These are phyloP conservation scores for Pyrgilauda ruficollis DNA, from an alignment of 2,113 vertebrate species.

Conservation along the genomic window DNA sequence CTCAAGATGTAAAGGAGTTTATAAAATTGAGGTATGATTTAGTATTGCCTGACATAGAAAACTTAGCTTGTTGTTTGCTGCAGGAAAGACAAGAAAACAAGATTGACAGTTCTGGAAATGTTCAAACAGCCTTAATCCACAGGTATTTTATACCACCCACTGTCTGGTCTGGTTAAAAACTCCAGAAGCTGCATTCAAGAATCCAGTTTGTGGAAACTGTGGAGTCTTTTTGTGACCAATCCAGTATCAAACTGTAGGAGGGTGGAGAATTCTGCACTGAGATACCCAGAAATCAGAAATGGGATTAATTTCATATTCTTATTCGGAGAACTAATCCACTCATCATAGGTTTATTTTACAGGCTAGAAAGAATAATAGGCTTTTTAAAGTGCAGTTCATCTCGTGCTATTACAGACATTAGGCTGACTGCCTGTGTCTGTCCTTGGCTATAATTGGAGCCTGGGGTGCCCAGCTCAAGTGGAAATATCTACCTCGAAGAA, in stretches of 20 bases:
- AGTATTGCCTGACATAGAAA: background rate
- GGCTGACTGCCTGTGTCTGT: background rate
- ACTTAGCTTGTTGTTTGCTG: background rate
- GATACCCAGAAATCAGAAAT: background rate
- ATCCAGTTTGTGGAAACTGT: background rate
- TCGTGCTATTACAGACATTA: conserved; percentile 12
- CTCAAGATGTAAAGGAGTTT: background rate
- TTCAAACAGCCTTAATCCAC: background rate
- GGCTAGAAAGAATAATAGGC: background rate
- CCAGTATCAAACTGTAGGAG: background rate
- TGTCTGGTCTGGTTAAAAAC: background rate
- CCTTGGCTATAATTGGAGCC: conserved; percentile 15
- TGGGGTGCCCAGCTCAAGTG: background rate
- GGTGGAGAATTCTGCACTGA: background rate
- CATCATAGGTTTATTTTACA: conserved; percentile 5
- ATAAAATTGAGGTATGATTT: background rate
- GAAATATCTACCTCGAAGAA: background rate
- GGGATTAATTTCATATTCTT: background rate
- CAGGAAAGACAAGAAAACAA: background rate
- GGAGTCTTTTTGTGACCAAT: background rate
- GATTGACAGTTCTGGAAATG: background rate
- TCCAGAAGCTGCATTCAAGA: background rate
- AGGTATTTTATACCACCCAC: background rate
- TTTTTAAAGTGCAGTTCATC: conserved; percentile 25
- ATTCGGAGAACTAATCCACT: background rate